phyloP scores from a whole-genome alignment of 2,888 invertebrate species.

The Pyrgus malvae region DNA sequence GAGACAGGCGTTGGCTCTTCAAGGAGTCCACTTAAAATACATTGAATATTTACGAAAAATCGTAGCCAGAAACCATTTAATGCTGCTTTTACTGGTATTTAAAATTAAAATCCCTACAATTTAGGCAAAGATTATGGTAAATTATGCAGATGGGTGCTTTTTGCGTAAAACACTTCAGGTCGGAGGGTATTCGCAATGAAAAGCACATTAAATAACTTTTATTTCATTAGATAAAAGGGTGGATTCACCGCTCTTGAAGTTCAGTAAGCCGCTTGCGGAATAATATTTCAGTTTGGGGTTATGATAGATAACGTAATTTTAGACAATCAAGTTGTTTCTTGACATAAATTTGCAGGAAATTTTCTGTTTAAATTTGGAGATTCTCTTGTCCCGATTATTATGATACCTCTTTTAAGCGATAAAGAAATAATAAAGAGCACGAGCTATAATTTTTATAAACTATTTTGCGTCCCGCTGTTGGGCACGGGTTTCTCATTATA shows the following conservation, averaged over 20 bases:
- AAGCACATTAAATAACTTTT: slow-evolving; percentile 36
- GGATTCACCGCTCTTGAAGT: slow-evolving; percentile 9
- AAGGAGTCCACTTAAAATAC: slow-evolving; percentile 19
- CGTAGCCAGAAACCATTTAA: slow-evolving; percentile 42
- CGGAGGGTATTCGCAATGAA: slow-evolving; percentile 32
- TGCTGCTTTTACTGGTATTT: slow-evolving; percentile 59
- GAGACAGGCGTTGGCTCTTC: background rate
- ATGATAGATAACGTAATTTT: slow-evolving; percentile 13
- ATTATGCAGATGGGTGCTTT: slow-evolving; percentile 68
- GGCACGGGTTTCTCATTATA: no score
- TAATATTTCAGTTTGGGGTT: slow-evolving; percentile 19
- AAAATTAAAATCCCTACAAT: slow-evolving; percentile 72
- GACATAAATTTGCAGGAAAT: background rate
- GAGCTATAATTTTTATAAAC: no score
- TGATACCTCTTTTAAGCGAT: no score
- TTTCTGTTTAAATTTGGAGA: no score
- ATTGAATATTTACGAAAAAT: slow-evolving; percentile 42
- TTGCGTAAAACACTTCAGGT: slow-evolving; percentile 43
- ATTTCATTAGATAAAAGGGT: slow-evolving; percentile 33
- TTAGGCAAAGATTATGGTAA: slow-evolving; percentile 73
- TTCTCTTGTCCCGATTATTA: no score
- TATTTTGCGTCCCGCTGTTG: no score
- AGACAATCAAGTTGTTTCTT: background rate
- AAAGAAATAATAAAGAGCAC: no score
- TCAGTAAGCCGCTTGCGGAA: slow-evolving; percentile 6